Evolutionary conservation across 1,140 invertebrate species (phyloP).

Genomic region (Phthorimaea operculella): DNA sequence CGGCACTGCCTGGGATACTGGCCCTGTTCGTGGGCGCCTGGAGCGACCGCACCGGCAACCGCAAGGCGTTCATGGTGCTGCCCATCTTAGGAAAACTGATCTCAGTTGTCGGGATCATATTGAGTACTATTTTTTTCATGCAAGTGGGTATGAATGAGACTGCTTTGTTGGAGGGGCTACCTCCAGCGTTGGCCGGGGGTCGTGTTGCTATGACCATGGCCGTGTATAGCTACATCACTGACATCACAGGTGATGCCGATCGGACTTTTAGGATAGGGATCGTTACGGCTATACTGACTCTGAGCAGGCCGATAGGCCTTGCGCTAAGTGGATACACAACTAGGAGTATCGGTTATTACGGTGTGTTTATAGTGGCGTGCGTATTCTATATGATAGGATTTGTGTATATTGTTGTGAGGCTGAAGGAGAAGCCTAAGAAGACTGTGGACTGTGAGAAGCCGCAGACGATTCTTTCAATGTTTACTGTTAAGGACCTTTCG

Average conservation of each 20-base stretch:
- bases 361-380: conserved; percentile 59
- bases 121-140: conserved; percentile 68
- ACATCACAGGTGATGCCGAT: conserved; percentile 68
- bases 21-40: conserved; percentile 72
- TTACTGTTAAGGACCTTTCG: conserved; percentile 57
- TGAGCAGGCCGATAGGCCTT: conserved; percentile 60
- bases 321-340: conserved; percentile 64
- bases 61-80: conserved; percentile 71
- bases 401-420: conserved; percentile 54
- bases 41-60: conserved; percentile 70
- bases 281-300: conserved; percentile 68
- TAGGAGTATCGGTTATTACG: conserved; percentile 60
- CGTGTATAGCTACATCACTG: conserved; percentile 71
- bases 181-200: conserved; percentile 69
- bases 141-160: conserved; percentile 67
- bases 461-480: conserved; percentile 35
- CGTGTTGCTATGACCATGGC: conserved; percentile 70
- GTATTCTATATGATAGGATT: conserved; percentile 60
- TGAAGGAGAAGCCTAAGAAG: conserved; percentile 56
- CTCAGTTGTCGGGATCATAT: conserved; percentile 62
- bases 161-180: conserved; percentile 67
- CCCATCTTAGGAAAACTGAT: conserved; percentile 69
- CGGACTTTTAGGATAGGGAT: conserved; percentile 70
- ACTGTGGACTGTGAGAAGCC: conserved; percentile 35
- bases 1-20: conserved; percentile 68